Evolutionary conservation across 2,797 vertebrate genomes (phyloP).

Genomic region (Premnoplex brunnescens): DNA sequence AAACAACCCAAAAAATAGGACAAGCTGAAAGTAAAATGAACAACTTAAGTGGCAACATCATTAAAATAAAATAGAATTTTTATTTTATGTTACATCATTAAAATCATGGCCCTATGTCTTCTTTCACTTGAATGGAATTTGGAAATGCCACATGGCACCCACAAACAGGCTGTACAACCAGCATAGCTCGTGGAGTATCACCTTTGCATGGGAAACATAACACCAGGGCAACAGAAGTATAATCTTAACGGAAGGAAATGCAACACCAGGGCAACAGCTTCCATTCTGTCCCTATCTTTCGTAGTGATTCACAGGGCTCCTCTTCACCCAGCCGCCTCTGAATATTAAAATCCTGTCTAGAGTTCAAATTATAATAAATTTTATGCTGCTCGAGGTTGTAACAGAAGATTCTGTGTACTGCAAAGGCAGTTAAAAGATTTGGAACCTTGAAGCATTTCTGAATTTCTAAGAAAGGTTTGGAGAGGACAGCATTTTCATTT

Average conservation of each 20-base stretch:
- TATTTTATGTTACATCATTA: background rate
- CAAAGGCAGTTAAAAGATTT: background rate
- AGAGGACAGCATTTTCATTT: background rate
- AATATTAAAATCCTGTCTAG: background rate
- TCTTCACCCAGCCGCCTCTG: background rate
- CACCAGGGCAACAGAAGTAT: background rate
- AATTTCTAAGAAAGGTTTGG: background rate
- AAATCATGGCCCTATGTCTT: background rate
- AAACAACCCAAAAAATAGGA: background rate
- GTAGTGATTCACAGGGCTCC: background rate
- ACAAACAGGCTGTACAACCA: background rate
- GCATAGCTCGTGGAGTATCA: background rate
- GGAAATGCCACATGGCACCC: rapidly evolving
- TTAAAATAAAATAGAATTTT: background rate
- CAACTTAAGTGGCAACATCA: background rate
- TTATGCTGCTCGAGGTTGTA: background rate
- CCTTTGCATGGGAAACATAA: background rate
- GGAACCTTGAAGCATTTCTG: background rate
- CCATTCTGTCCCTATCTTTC: background rate
- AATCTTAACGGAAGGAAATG: background rate
- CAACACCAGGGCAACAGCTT: background rate
- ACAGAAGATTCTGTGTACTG: background rate
- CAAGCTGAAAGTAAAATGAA: background rate
- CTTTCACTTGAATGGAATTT: background rate
- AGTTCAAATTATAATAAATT: background rate